These are phyloP conservation scores for Watersipora subatra DNA, from an alignment of 1,140 invertebrate species.

Conservation along the genomic window DNA sequence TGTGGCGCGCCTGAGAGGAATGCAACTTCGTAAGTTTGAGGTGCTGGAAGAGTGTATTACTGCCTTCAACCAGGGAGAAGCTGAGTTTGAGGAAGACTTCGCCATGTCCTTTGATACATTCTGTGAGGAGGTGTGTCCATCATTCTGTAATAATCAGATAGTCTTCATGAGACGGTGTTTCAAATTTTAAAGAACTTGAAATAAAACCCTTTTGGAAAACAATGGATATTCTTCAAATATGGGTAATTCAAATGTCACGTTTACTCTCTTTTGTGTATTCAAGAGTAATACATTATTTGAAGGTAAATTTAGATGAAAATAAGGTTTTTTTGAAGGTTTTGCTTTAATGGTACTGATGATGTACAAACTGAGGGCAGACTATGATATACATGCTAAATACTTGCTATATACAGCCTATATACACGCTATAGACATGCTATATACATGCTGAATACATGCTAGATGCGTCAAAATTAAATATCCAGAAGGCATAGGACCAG, in stretches of 20 bases:
- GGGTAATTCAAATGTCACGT: no score
- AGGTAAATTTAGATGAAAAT: neutral
- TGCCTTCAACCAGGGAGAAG: neutral
- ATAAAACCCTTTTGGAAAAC: neutral
- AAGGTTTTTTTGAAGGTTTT: no score
- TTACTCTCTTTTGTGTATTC: no score
- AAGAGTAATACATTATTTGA: neutral
- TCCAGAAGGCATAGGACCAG: no score
- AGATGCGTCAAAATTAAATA: no score
- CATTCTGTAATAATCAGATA: neutral
- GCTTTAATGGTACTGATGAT: no score
- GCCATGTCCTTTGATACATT: neutral
- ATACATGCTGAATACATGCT: no score
- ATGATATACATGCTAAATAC: no score
- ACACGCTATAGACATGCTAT: no score
- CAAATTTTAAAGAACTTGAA: neutral
- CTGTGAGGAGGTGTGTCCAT: neutral
- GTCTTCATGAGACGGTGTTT: neutral
- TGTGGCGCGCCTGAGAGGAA: conserved; percentile 52
- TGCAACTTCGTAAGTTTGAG: conserved; percentile 48
- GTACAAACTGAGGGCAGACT: no score
- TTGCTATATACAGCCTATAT: no score
- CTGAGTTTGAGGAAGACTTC: neutral
- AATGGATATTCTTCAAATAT: no score
- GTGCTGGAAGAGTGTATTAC: conserved; percentile 46